Percentiles rank a stretch among this genome's conserved stretches.
Evolutionary conservation across 2,113 vertebrate species (phyloP).

Genomic region (Pogona vitticeps): DNA sequence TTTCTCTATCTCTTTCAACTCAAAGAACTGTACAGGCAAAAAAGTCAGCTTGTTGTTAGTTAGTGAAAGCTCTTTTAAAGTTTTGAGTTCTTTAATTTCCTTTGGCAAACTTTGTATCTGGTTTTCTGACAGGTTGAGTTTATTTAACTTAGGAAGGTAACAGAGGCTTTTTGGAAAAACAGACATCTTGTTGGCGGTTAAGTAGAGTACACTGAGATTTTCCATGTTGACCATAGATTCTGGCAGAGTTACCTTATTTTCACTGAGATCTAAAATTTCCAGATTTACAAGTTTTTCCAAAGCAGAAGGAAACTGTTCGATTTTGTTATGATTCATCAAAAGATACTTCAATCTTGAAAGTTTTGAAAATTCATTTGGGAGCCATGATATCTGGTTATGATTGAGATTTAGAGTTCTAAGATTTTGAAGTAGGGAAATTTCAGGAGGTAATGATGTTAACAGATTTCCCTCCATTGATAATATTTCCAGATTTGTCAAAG

Average conservation of each 20-base stretch:
- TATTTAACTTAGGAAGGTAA: conserved; percentile 63
- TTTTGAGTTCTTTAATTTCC: conserved; percentile 63
- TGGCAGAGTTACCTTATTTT: conserved; percentile 60
- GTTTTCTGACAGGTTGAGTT: conserved; percentile 67
- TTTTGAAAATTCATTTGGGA: conserved; percentile 56
- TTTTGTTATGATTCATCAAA: conserved; percentile 60
- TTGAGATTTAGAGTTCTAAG: conserved; percentile 64
- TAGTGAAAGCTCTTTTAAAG: conserved; percentile 59
- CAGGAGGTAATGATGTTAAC: conserved; percentile 60
- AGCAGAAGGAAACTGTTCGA: conserved; percentile 59
- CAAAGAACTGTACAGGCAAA: conserved; percentile 71
- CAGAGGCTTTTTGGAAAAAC: conserved; percentile 69
- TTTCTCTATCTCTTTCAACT: conserved; percentile 61
- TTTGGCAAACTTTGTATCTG: conserved; percentile 70
- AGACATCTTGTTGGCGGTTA: conserved; percentile 58
- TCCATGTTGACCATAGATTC: conserved; percentile 52
- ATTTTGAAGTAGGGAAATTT: conserved; percentile 65
- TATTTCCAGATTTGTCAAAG: conserved; percentile 65
- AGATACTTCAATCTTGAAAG: conserved; percentile 59
- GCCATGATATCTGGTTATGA: conserved; percentile 56
- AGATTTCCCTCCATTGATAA: conserved; percentile 67
- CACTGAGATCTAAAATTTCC: conserved; percentile 64
- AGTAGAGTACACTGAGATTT: conserved; percentile 61
- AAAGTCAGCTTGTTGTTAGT: conserved; percentile 70
- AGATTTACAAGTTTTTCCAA: conserved; percentile 63